Evolutionary conservation across 2,797 vertebrate genomes (phyloP), one percentile per base, ranked within the genome.

Genomic region (Pipistrellus kuhlii): DNA sequence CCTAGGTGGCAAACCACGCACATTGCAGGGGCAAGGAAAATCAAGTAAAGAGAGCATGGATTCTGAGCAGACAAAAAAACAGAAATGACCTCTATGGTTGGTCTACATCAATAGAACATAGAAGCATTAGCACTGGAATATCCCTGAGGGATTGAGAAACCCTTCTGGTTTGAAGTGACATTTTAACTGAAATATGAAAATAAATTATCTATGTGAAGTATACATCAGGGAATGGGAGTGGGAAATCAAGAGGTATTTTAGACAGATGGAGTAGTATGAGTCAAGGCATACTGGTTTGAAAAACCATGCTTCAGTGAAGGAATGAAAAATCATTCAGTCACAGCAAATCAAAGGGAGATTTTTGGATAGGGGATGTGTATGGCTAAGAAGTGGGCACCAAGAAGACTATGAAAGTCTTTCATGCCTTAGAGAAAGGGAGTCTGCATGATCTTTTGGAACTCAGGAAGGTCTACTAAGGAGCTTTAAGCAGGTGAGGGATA

Each of bases 151-250:
- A 8, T 17, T 76, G 77, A 89, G 44, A 13, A 21, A n/a, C 8
- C 48, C 17, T 75, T 72, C n/a, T 53, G 17, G 38, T 78, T 88
- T 8, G 17, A 85, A 57, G 7, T 68, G 30, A 73, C 66, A 15
- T 46, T 84, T 92, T 85, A 51, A 76, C 2, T 6, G 15, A 92
- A 89, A 66, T 15, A 51, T 53, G 51, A 90, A 83, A 88, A 77
- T 23, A 66, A 81, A 27, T 64, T 15, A 68, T 85, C 23, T 23
- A 3, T 71, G 18, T 88, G 51, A 91, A 88, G 18, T 46, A 66
- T 62, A 51, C 27, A 91, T 9, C 8, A 20, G 2, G 9, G 14
- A 62, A 4, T 27, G 2, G 3, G 3, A 17, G 20, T 71, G 13
- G 27, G 23, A 82, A 82, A 66, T 82, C 38, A 59, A 82, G 46